These are phyloP conservation scores for Aplidium turbinatum DNA, from an alignment of 23 tunicate genomes.

Conservation along the genomic window DNA sequence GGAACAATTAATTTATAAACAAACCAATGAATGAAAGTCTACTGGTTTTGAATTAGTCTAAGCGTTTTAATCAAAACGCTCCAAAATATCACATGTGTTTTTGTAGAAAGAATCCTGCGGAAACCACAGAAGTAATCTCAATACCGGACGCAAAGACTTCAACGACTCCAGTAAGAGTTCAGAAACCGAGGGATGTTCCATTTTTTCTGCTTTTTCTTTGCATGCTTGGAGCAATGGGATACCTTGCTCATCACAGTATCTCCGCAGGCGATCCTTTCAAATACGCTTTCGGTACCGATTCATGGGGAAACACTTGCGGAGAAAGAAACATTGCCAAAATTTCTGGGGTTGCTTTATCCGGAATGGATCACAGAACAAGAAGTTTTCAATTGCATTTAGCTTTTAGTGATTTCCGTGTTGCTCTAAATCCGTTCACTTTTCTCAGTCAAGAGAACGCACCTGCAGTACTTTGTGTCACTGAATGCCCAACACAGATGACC, in stretches of 20 bases:
- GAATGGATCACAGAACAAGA: slow-evolving; percentile 54
- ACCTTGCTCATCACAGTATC: slow-evolving; percentile 27
- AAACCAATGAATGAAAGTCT: too few relatives aligned
- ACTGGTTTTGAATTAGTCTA: too few relatives aligned
- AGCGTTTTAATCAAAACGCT: too few relatives aligned
- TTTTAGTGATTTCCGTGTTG: slow-evolving; percentile 41
- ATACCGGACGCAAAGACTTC: neutral
- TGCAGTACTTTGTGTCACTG: slow-evolving; percentile 61
- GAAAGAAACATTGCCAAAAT: slow-evolving; percentile 29
- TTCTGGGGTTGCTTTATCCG: slow-evolving; percentile 40
- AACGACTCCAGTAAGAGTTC: slow-evolving; percentile 45
- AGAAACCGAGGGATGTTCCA: slow-evolving; percentile 43
- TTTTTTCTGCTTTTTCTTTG: slow-evolving; percentile 57
- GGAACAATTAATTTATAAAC: too few relatives aligned
- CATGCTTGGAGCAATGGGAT: slow-evolving; percentile 65
- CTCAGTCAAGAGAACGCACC: slow-evolving; percentile 19
- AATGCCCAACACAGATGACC: slow-evolving; percentile 59
- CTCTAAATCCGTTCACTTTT: slow-evolving; percentile 27
- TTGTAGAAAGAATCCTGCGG: neutral
- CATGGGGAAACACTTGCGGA: slow-evolving; percentile 93
- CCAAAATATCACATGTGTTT: too few relatives aligned
- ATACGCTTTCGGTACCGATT: slow-evolving; percentile 71
- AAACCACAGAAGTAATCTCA: neutral
- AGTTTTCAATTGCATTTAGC: slow-evolving; percentile 48
- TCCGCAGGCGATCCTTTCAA: slow-evolving; percentile 59